phyloP scores from a whole-genome alignment of 2,113 vertebrate species.

The Edolisoma coerulescens region DNA sequence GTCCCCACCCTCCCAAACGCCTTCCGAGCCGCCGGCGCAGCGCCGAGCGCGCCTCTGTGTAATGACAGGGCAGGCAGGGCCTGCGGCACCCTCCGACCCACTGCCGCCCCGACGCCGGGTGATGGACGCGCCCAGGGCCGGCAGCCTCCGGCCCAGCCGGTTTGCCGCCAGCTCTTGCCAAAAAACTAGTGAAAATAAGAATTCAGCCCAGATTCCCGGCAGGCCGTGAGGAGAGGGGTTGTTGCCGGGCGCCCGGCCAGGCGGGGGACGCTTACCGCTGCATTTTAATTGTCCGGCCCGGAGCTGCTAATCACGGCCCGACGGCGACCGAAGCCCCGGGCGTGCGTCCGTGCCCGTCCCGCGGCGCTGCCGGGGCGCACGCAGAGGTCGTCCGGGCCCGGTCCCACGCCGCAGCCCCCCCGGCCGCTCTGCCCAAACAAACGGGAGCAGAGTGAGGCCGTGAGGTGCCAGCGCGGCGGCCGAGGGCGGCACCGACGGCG shows the following conservation, averaged over 20 bases:
- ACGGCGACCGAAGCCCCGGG: not conserved
- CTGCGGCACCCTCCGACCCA: not conserved
- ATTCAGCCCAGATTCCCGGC: not conserved
- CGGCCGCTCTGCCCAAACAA: slow-evolving; percentile 7
- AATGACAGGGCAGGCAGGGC: not conserved
- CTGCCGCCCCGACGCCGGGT: not conserved
- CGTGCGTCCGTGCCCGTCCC: not conserved
- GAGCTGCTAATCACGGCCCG: not conserved
- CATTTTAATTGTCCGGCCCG: slow-evolving; percentile 26
- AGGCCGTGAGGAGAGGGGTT: not conserved
- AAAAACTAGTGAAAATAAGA: not conserved
- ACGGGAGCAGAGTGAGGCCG: not conserved
- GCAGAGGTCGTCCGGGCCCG: slow-evolving; percentile 18
- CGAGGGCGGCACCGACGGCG: not conserved
- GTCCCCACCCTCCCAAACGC: not conserved
- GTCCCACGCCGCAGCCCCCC: slow-evolving; percentile 20
- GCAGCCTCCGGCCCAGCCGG: not conserved
- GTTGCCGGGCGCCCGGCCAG: not conserved
- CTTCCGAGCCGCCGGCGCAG: not conserved
- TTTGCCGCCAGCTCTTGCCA: not conserved
- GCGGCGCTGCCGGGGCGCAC: not conserved
- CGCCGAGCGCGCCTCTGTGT: not conserved
- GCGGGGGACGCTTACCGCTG: slow-evolving; percentile 18
- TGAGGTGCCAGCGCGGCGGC: not conserved
- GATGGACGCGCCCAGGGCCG: not conserved